Percentiles rank a stretch among this genome's conserved stretches.
Evolutionary conservation across 2,113 vertebrate genomes (phyloP).

Genomic region (Junco hyemalis): DNA sequence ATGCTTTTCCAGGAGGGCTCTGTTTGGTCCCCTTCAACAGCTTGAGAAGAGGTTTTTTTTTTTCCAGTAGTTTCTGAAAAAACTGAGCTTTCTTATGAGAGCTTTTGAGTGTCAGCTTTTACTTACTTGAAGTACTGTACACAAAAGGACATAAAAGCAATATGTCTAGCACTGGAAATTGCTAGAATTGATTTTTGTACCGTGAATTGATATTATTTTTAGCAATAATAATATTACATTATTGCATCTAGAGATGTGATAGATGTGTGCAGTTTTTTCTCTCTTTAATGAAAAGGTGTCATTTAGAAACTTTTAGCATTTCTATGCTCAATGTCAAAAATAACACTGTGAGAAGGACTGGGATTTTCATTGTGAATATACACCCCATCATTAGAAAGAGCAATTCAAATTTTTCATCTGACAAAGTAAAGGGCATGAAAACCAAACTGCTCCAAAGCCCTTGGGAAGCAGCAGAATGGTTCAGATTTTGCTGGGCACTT

Average conservation of each 20-base stretch:
- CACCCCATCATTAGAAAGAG: not conserved
- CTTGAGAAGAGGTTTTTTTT: not conserved
- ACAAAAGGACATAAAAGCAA: slow-evolving; percentile 30
- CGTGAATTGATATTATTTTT: slow-evolving; percentile 49
- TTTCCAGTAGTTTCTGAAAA: not conserved
- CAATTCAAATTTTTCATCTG: not conserved
- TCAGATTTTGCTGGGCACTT: not conserved
- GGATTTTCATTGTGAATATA: not conserved
- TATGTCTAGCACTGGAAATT: slow-evolving; percentile 33
- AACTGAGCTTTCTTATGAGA: not conserved
- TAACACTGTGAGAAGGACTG: not conserved
- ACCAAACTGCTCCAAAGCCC: not conserved
- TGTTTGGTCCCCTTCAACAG: not conserved
- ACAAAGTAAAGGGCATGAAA: not conserved
- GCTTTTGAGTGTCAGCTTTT: slow-evolving; percentile 20
- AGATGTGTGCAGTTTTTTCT: not conserved
- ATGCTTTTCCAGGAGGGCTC: not conserved
- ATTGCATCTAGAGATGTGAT: slow-evolving; percentile 9
- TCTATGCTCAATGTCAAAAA: not conserved
- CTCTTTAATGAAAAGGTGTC: slow-evolving; percentile 1
- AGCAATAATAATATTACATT: slow-evolving; percentile 36
- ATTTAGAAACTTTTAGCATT: not conserved
- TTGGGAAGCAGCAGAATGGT: not conserved
- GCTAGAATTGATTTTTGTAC: slow-evolving; percentile 29
- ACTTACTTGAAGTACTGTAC: slow-evolving; percentile 6